A percentile compares a stretch with the other conserved stretches of the same genome.
phyloP scores from a whole-genome alignment of 2,888 invertebrate species.

The Drosophila setosimentum region DNA sequence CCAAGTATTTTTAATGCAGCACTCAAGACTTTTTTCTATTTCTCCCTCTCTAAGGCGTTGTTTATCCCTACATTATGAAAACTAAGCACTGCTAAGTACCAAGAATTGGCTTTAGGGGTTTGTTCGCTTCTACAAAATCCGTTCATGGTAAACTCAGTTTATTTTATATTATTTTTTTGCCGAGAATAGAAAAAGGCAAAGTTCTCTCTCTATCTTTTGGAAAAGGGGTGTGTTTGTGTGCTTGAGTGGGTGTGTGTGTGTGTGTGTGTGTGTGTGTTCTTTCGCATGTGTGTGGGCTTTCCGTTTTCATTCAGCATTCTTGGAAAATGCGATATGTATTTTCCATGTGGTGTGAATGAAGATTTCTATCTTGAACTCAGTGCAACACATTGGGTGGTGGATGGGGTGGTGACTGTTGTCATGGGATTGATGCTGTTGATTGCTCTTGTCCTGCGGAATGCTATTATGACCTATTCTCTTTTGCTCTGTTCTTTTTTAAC shows the following conservation, averaged over 20 bases:
- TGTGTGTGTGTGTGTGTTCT: not conserved
- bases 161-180: conserved; percentile 2
- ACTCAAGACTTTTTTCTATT: not conserved
- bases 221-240: not conserved
- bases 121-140: not conserved
- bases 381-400: conserved; percentile 29
- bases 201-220: not conserved
- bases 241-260: conserved; percentile 1
- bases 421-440: conserved; percentile 16
- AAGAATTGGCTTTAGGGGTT: not conserved
- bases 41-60: not conserved
- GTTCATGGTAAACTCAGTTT: not conserved
- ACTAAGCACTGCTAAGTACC: not conserved
- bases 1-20: not conserved
- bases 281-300: conserved; percentile 3
- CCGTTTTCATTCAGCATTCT: conserved; percentile 38
- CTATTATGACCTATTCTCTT: conserved; percentile 48
- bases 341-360: conserved; percentile 28
- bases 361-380: conserved; percentile 20
- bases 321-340: conserved; percentile 42
- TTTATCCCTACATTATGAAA: not conserved
- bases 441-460: conserved; percentile 25
- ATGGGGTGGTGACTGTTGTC: conserved; percentile 7
- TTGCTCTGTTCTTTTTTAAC: conserved; percentile 27
- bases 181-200: not conserved